These are phyloP conservation scores for Erythrocercus mccallii DNA, from an alignment of 2,113 vertebrate species.

Conservation along the genomic window DNA sequence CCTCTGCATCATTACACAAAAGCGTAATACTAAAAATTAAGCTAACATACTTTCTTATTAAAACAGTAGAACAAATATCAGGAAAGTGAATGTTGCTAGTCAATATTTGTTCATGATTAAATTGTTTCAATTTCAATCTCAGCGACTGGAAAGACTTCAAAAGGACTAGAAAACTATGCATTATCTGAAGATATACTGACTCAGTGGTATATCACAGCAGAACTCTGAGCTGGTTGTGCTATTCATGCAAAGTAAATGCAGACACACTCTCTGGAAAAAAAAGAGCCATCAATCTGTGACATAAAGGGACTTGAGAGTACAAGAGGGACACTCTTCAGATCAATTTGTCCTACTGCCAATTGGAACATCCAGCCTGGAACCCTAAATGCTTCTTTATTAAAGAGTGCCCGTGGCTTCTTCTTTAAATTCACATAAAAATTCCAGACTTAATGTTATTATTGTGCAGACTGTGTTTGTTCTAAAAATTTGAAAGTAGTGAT, in stretches of 20 bases:
- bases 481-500: background rate
- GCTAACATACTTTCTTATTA: background rate
- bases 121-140: background rate
- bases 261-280: constrained; percentile 9
- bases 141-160: background rate
- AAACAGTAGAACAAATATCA: background rate
- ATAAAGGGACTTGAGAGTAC: constrained; percentile 58
- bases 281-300: constrained; percentile 48
- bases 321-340: constrained; percentile 38
- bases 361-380: constrained; percentile 42
- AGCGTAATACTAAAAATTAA: background rate
- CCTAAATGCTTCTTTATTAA: constrained; percentile 40
- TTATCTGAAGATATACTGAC: background rate
- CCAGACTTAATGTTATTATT: background rate
- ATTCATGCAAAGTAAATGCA: constrained; percentile 30
- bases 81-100: background rate
- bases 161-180: background rate
- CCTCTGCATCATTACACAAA: background rate
- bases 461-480: background rate
- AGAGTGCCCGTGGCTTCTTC: background rate
- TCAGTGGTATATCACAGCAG: background rate
- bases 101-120: background rate
- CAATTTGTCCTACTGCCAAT: constrained; percentile 59
- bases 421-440: constrained; percentile 11
- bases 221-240: background rate